Evolutionary conservation across 2,113 vertebrate species (phyloP).

Genomic region (Mixornis gularis): DNA sequence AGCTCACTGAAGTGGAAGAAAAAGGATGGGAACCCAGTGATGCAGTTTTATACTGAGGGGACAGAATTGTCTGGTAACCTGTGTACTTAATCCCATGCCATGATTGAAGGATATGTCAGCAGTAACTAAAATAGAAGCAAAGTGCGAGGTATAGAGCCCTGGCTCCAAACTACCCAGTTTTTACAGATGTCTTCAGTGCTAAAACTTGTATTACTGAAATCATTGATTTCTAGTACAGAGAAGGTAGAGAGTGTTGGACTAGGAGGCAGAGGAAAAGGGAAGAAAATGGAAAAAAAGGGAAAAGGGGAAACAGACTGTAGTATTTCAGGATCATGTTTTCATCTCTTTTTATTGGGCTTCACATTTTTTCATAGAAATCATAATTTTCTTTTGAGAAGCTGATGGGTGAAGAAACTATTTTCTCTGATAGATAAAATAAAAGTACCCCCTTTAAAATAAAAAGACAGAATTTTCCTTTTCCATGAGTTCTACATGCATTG

Average conservation of each 20-base stretch:
- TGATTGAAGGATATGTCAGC: not conserved
- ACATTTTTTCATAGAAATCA: not conserved
- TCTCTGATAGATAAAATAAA: not conserved
- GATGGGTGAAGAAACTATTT: not conserved
- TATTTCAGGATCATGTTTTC: not conserved
- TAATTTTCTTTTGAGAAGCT: constrained; percentile 4
- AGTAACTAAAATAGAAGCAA: not conserved
- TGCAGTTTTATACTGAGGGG: not conserved
- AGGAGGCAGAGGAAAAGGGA: not conserved
- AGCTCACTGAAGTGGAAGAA: not conserved
- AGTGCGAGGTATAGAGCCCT: not conserved
- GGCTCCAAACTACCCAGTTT: not conserved
- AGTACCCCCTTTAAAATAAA: not conserved
- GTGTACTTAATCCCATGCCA: not conserved
- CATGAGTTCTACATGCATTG: not conserved
- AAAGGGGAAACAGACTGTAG: not conserved
- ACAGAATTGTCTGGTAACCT: not conserved
- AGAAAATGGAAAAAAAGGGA: not conserved
- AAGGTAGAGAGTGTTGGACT: not conserved
- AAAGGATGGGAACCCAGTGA: not conserved
- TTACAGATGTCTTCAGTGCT: not conserved
- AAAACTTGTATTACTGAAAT: not conserved
- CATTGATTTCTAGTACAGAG: not conserved
- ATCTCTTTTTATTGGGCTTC: not conserved
- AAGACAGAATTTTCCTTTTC: not conserved